Conservation (phyloP, 2,888 invertebrate genomes). For the Caenorhabditis doughertyi region DNA sequence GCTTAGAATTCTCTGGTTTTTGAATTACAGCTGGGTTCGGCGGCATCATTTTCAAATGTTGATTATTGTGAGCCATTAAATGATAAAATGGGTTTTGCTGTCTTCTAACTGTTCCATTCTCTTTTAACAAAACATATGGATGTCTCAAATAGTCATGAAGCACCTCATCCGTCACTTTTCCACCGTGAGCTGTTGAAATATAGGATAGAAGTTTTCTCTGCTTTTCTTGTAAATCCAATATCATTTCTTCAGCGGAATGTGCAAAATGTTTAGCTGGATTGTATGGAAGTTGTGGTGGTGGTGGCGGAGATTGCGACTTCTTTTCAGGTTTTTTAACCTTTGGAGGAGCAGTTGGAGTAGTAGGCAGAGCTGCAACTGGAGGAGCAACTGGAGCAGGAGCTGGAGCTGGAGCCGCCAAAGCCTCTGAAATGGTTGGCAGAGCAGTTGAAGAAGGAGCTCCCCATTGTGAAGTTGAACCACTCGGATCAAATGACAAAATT, state of each 20-base stretch:
- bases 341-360: background rate
- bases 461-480: too few species aligned
- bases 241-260: conserved; percentile 20
- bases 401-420: background rate
- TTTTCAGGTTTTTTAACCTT: background rate
- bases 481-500: background rate
- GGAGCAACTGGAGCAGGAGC: background rate
- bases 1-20: background rate
- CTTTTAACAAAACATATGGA: conserved; percentile 40
- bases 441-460: background rate
- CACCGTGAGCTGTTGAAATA: conserved; percentile 38
- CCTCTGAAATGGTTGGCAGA: background rate
- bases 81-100: conserved; percentile 52
- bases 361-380: background rate
- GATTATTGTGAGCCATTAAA: conserved; percentile 17
- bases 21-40: conserved; percentile 1
- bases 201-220: conserved; percentile 41
- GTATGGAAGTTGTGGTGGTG: background rate
- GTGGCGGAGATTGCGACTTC: background rate
- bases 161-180: conserved; percentile 42
- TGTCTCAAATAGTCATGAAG: conserved; percentile 42
- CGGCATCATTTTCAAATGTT: conserved; percentile 24
- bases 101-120: conserved; percentile 29
- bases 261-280: conserved; percentile 5
- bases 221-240: conserved; percentile 27